Percentiles rank a stretch among this genome's conserved stretches.
These are phyloP conservation scores for Volucella inanis DNA, from an alignment of 2,888 invertebrate genomes.

Conservation along the genomic window DNA sequence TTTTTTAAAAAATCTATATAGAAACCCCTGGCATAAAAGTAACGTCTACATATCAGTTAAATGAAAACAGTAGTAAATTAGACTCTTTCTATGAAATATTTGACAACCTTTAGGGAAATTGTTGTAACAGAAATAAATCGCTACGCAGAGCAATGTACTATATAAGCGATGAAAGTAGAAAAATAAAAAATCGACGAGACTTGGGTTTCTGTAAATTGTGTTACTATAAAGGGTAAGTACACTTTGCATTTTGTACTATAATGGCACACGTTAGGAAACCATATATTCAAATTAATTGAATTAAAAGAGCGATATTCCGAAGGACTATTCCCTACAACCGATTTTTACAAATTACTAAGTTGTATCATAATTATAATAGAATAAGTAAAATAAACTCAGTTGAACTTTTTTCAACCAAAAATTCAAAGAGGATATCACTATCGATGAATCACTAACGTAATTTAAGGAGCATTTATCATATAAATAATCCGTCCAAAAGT, in stretches of 20 bases:
- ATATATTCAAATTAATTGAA: not conserved
- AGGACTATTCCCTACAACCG: not conserved
- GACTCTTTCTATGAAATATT: not conserved
- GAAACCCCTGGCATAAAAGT: not conserved
- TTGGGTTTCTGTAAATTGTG: not conserved
- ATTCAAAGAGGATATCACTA: not conserved
- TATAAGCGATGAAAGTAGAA: not conserved
- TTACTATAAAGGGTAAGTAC: not conserved
- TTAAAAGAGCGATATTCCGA: conserved; percentile 1
- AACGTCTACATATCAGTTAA: not conserved
- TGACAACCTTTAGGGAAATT: not conserved
- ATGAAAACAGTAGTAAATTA: not conserved
- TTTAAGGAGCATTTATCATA: not conserved
- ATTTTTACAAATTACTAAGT: not conserved
- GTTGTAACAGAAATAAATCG: not conserved
- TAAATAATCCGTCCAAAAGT: not conserved
- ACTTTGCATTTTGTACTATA: conserved; percentile 7
- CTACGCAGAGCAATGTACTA: not conserved
- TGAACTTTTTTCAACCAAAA: not conserved
- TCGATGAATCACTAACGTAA: not conserved
- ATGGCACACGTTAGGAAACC: conserved; percentile 11
- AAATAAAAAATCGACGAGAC: not conserved
- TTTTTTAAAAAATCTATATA: no score
- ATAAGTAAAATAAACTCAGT: not conserved
- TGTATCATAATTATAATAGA: not conserved